Base-by-base conservation (phyloP, 2,113 vertebrate genomes). In the Eretmochelys imbricata region DNA sequence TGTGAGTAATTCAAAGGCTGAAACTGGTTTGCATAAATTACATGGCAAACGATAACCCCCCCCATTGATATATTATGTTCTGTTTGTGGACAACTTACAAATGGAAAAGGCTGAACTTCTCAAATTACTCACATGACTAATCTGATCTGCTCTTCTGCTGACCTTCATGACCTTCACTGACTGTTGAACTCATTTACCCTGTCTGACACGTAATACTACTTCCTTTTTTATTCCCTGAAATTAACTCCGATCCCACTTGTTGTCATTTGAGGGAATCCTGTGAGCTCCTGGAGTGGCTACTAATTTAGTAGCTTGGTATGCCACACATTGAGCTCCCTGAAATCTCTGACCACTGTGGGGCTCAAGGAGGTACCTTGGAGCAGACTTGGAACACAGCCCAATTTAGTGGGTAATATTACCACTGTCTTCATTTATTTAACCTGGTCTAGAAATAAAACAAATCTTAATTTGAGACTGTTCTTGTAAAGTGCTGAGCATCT, bases 381-480 rank as follows among this genome's bases (percentile, higher is more conserved):
- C 7, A 95, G 46, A 87, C 35, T 57, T 54, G 87, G 69, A 12
- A 54, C 3, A 5, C n/a, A n/a, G 3, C 57, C 2, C 82, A 75
- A 69, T 7, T 2, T 79, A 25, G 19, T 7, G 22, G 88, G 11
- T 29, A 72, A 3, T 48, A 54, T 3, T 20, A 84, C 8, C 12
- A n/a, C 9, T 29, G 48, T 50, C 35, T 69, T 42, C 27, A 46
- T 27, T 27, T 46, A 48, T 48, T 27, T 10, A 78, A 9, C n/a
- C 51, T 55, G 7, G 14, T 16, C 51, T 54, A 51, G 51, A 55
- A 42, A 82, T 24, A 81, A 51, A 81, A 81, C 19, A 8, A 55
- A 55, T 55, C 22, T 54, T 38, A 55, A 38, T 13, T 31, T 55
- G 51, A 82, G 65, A 55, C 3, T 0, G 0, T n/a, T 46, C 6